phyloP scores from a whole-genome alignment of 2,888 invertebrate genomes.

The Perizoma flavofasciatum region DNA sequence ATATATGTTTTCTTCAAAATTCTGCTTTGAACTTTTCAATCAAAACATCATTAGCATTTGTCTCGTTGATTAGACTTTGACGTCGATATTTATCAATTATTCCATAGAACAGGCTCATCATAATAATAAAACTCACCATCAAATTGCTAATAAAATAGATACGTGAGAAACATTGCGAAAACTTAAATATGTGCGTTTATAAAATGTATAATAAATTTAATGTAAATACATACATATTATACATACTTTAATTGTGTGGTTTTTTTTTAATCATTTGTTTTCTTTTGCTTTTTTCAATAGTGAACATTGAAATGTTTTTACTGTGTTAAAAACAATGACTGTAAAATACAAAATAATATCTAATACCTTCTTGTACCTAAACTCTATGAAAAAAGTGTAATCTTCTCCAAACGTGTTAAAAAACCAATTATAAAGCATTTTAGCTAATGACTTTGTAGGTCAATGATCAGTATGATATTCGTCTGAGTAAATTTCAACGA shows the following conservation, averaged over 20 bases:
- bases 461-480: background rate
- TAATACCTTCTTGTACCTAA: too few relatives aligned
- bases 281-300: too few relatives aligned
- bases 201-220: too few relatives aligned
- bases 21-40: slow-evolving; percentile 15
- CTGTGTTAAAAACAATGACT: too few relatives aligned
- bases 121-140: background rate
- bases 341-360: too few relatives aligned
- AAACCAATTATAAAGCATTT: slow-evolving; percentile 17
- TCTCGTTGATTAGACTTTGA: slow-evolving; percentile 7
- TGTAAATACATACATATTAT: too few relatives aligned
- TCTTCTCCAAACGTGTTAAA: slow-evolving; percentile 6
- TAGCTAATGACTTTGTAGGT: slow-evolving; percentile 20
- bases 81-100: slow-evolving; percentile 11
- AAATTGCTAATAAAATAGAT: background rate
- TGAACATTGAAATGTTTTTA: too few relatives aligned
- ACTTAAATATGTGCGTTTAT: too few relatives aligned
- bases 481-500: background rate
- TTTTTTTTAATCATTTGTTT: too few relatives aligned
- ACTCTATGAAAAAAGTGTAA: background rate
- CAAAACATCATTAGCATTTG: slow-evolving; percentile 15
- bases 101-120: slow-evolving; percentile 1
- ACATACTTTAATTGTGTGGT: too few relatives aligned
- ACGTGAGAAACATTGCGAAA: background rate
- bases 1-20: too few relatives aligned